phyloP scores from a whole-genome alignment of 2,797 vertebrate genomes.

The Enteromius argenteus region DNA sequence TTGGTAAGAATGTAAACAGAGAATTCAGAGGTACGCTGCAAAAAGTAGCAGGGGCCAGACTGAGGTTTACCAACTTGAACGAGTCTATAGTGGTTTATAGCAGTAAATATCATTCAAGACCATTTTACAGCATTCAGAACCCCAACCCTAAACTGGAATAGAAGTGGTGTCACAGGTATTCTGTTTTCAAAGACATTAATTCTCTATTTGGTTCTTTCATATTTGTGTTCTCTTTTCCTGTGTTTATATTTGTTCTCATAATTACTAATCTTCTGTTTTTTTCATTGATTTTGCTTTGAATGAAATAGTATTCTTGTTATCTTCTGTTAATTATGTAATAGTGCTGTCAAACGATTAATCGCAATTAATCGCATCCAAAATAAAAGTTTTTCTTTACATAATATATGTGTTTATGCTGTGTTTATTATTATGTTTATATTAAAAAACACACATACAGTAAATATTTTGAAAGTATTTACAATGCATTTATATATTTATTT shows the following conservation, averaged over 20 bases:
- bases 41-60: neutral
- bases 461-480: no score
- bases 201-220: neutral
- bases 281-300: neutral
- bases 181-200: neutral
- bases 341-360: no score
- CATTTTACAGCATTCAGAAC: neutral
- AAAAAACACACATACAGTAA: no score
- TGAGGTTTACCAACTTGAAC: neutral
- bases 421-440: no score
- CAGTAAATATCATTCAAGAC: neutral
- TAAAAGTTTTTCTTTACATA: no score
- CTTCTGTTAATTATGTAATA: neutral
- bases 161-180: neutral
- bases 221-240: neutral
- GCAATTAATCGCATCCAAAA: no score
- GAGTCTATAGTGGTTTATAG: neutral
- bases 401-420: no score
- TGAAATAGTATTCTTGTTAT: neutral
- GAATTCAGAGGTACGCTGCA: neutral
- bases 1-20: neutral
- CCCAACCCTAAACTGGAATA: neutral
- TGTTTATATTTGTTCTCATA: neutral
- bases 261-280: neutral
- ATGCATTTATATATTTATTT: no score